A percentile compares a stretch with the other conserved stretches of the same genome.
These are phyloP conservation scores for Tipula unca DNA, from an alignment of 2,888 invertebrate species.

Conservation along the genomic window DNA sequence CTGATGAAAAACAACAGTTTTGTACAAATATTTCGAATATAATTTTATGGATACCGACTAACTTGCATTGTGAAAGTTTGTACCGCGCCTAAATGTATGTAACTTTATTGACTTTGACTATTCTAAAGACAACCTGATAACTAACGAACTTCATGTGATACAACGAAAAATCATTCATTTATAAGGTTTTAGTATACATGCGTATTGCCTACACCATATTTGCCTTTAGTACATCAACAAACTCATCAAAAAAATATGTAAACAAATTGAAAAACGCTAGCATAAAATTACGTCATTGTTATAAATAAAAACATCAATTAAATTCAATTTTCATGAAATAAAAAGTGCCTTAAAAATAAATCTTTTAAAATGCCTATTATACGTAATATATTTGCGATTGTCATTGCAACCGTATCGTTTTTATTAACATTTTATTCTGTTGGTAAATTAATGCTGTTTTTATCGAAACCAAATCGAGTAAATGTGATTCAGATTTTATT, in stretches of 20 bases:
- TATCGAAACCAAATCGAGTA: conserved; percentile 43
- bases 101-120: no score
- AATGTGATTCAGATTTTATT: conserved; percentile 35
- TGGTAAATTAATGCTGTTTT: conserved; percentile 46
- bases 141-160: no score
- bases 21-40: no score
- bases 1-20: no score
- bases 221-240: neutral
- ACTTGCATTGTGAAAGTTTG: no score
- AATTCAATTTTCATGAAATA: neutral
- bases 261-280: neutral
- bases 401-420: conserved; percentile 41
- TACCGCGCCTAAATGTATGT: no score
- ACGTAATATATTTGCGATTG: conserved; percentile 31
- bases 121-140: neutral
- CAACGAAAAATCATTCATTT: neutral
- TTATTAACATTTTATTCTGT: conserved; percentile 46
- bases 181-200: neutral
- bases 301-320: neutral
- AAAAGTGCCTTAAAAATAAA: neutral
- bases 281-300: neutral
- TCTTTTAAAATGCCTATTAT: neutral
- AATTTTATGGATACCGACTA: no score
- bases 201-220: neutral
- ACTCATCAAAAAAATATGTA: neutral